Conservation (phyloP, 2,797 vertebrate species). For the Heteromormyrus szaboi region DNA sequence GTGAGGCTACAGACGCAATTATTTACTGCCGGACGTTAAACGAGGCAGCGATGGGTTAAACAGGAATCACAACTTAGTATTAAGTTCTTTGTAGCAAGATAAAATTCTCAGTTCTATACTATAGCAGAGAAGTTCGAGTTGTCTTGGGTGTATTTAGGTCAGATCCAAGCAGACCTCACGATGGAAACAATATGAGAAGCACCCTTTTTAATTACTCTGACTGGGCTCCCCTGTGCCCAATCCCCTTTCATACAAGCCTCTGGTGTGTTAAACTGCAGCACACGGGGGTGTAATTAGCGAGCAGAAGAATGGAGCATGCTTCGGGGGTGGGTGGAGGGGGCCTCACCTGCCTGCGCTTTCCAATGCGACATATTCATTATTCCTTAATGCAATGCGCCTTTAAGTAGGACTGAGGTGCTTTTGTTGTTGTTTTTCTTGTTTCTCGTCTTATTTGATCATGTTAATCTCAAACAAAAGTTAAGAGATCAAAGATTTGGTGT, state of each 20-base stretch:
- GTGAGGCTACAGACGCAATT: not conserved
- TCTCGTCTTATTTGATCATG: constrained; percentile 66
- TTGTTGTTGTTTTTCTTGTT: constrained; percentile 62
- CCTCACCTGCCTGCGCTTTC: constrained; percentile 61
- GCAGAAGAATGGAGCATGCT: constrained; percentile 50
- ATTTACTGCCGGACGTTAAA: not conserved
- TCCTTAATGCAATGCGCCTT: constrained; percentile 69
- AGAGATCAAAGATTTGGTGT: constrained; percentile 70
- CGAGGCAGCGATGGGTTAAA: not conserved
- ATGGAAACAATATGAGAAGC: constrained; percentile 58
- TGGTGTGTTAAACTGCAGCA: constrained; percentile 48
- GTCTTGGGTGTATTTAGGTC: constrained; percentile 71
- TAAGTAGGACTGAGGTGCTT: constrained; percentile 51
- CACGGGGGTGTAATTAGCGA: constrained; percentile 62
- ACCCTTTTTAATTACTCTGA: constrained; percentile 69
- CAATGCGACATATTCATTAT: constrained; percentile 76
- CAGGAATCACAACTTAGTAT: not conserved
- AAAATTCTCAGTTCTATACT: constrained; percentile 42
- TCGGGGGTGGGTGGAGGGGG: constrained; percentile 36
- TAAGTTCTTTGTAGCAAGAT: constrained; percentile 4
- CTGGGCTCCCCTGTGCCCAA: constrained; percentile 69
- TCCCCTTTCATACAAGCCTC: constrained; percentile 76
- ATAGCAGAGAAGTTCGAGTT: constrained; percentile 59
- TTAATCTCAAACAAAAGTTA: constrained; percentile 73
- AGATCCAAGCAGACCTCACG: constrained; percentile 59